Base-by-base conservation (phyloP, 1,140 invertebrate genomes). In the Acyrthosiphon pisum region DNA sequence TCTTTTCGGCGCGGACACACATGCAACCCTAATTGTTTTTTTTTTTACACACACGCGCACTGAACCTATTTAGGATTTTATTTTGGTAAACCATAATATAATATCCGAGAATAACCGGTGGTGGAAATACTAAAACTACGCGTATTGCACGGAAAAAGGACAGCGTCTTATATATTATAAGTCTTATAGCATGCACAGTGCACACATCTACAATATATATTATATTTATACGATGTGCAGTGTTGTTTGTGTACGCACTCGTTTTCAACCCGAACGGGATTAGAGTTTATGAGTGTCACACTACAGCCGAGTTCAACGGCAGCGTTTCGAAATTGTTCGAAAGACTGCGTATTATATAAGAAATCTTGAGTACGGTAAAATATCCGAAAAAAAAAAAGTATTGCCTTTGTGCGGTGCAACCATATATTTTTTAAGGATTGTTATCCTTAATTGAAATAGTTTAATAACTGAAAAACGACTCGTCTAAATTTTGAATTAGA, bases 11-110 rank as follows among this genome's bases (percentile, higher is more conserved):
- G 81, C 30, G 30, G 48, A 93, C 91, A 86, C 91, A 86, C n/a
- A 41, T 86, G 76, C 91, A 56, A 86, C 91, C 50, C 48, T 84
- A 84, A 93, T 84, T 93, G 81, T 86, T 93, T 93, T 86, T 92
- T 93, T 93, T 93, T 92, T 92, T 50, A 50, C 48, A 92, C 89
- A 9, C 89, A 44, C 48, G 6, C 91, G 56, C 48, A 44, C 26
- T 50, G 48, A 56, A 84, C 23, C 48, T n/a, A 93, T 93, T 83
- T 81, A 92, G 6, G 46, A 14, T 92, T 93, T 93, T 93, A 93
- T 93, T 93, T 93, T 26, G 14, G 48, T 86, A 44, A 44, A 90
- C 26, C 26, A 41, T 56, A 56, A 41, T 56, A 56, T 81, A 50
- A 50, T 50, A 84, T 86, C 91, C 81, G 6, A 93, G 48, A 86